Conservation (phyloP, 2,888 invertebrate genomes). For the Hydroisotoma schaefferi region DNA sequence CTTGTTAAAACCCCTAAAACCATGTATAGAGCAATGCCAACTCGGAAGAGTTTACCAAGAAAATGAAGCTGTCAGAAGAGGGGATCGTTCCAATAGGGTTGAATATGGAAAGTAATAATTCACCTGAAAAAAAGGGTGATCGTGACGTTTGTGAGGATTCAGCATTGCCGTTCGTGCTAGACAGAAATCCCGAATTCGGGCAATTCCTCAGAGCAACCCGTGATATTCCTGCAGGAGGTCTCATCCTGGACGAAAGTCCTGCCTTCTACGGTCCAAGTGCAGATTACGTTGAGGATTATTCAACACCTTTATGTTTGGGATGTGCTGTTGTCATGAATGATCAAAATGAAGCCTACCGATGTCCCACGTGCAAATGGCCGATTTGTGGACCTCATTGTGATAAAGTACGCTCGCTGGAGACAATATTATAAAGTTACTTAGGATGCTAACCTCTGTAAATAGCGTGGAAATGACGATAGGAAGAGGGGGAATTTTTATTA, state of each 20-base stretch:
- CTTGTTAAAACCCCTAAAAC: too few species aligned
- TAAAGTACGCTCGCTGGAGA: conserved; percentile 26
- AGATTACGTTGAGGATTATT: conserved; percentile 67
- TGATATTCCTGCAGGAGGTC: conserved; percentile 22
- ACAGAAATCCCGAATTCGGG: conserved; percentile 23
- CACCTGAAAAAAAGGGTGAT: neutral
- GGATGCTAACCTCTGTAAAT: neutral
- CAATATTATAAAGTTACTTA: neutral
- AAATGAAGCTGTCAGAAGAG: conserved; percentile 3
- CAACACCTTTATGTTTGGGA: conserved; percentile 49
- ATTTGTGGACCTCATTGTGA: conserved; percentile 67
- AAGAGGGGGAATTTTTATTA: too few species aligned
- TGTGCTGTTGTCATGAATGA: conserved; percentile 37
- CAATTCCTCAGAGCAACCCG: conserved; percentile 22
- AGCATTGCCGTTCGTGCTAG: conserved; percentile 9
- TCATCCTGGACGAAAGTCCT: conserved; percentile 24
- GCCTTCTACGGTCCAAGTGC: conserved; percentile 53
- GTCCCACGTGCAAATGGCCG: conserved; percentile 76
- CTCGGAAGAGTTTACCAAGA: neutral
- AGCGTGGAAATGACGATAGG: too few species aligned
- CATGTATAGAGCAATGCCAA: too few species aligned
- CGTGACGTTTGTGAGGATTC: neutral
- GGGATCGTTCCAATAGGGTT: neutral
- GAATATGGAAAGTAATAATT: neutral
- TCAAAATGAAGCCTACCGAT: conserved; percentile 51